Evolutionary conservation across 2,113 vertebrate genomes (phyloP), one percentile per base, ranked within the genome.

Genomic region (Heloderma charlesbogerti): DNA sequence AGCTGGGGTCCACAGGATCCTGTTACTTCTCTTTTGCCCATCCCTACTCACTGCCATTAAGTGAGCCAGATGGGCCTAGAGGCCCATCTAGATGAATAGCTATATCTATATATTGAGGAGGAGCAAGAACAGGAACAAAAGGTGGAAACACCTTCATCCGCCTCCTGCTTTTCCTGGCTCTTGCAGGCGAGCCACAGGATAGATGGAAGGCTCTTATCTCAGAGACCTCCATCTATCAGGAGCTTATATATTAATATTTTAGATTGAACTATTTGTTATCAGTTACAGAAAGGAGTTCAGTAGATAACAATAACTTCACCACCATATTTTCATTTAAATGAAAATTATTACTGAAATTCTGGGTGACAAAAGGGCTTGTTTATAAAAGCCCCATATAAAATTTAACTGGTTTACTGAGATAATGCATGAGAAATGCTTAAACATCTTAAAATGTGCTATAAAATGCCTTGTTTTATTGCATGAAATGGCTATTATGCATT

Each of bases 351-450:
- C 54, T 66, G 72, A 89, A 75, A 87, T 66, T 88, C 54, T 74
- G 79, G 40, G 77, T 89, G 67, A 87, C 81, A 91, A 48, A n/a
- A 87, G 67, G 71, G 40, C 85, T 83, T 88, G 91, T 93, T 92
- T 88, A 91, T 63, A 83, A 57, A 84, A 87, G 57, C 45, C 88
- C 67, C 43, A 79, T 90, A 85, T 78, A 85, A 88, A 92, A 85
- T 60, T 25, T 31, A 82, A 92, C 29, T 51, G 15, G 75, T n/a
- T 79, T 89, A 75, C 31, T 60, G 40, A 74, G 10, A 45, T 60
- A 57, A 72, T 83, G 2, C 20, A 40, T 45, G 25, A 45, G 57
- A 63, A 79, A 12, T 48, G 20, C 43, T 84, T 66, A 9, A 34
- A 67, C 51, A 20, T 78, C 75, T 67, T 43, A 31, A 78, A 71